Conservation (phyloP, 2,113 vertebrate genomes). For the Clarias batrachus region DNA sequence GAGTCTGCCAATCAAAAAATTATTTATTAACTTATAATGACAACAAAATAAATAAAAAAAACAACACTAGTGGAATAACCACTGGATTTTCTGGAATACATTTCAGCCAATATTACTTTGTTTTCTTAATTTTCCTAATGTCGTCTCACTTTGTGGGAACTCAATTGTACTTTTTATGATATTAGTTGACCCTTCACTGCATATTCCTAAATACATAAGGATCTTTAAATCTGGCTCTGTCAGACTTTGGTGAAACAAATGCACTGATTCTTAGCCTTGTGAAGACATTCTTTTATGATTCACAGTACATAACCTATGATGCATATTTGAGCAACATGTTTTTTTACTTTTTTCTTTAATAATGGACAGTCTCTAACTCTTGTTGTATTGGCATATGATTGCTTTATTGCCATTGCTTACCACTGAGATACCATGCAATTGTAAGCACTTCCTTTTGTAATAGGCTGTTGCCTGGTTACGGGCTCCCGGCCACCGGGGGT, state of each 20-base stretch:
- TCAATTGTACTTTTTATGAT: constrained; percentile 43
- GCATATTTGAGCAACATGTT: constrained; percentile 65
- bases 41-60: no score
- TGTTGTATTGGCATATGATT: constrained; percentile 62
- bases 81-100: constrained; percentile 42
- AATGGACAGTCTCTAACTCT: constrained; percentile 64
- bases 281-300: constrained; percentile 65
- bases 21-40: no score
- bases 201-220: constrained; percentile 68
- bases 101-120: constrained; percentile 26
- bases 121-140: constrained; percentile 38
- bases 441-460: constrained; percentile 55
- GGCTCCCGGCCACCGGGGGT: no score
- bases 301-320: constrained; percentile 57
- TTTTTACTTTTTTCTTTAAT: constrained; percentile 63
- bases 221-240: constrained; percentile 70
- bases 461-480: no score
- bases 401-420: constrained; percentile 68
- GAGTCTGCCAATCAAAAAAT: no score
- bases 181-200: constrained; percentile 40
- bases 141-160: constrained; percentile 54
- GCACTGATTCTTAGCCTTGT: constrained; percentile 67
- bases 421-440: constrained; percentile 57
- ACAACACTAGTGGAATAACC: no score
- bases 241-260: constrained; percentile 64